Base-by-base conservation (phyloP, 1,140 invertebrate species). In the Laodelphax striatellus region DNA sequence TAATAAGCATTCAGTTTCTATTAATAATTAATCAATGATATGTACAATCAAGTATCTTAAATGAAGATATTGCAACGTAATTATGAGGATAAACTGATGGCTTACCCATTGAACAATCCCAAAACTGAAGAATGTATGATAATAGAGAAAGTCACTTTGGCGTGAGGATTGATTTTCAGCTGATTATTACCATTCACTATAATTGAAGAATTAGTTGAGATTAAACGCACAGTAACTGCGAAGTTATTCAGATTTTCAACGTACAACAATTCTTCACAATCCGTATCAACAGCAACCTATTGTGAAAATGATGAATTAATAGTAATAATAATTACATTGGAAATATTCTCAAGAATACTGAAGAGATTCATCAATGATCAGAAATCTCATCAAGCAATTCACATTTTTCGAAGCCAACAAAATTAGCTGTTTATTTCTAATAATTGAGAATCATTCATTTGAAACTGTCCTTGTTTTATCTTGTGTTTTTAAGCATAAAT, bases 191-290 rank as follows among this genome's bases (percentile, higher is more conserved):
- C 46, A 10, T 2, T 50, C 28, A 52, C 21, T 42, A 62, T 9
- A 24, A 38, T 1, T 19, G 16, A 17, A 22, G 46, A 17, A 50
- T 60, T 52, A 5, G 31, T 34, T 53, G 58, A 64, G 0, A 38
- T 44, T 3, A 69, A 43, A 31, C 61, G 62, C 8, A 70, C 50
- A 62, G 66, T 66, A 1, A 71, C 52, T 16, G 65, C 59, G 57
- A 71, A 66, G 5, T 64, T 46, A 19, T 71, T 71, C 17, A 31
- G 55, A 41, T 71, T 71, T 17, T 65, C 63, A 1, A 66, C 52
- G 14, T 43, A 28, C 17, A 71, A 17, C 44, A 21, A 28, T 52
- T 28, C 55, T 41, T 31, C 28, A 52, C 60, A 61, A 28, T 59
- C 46, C 13, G 34, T 56, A 46, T 55, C 31, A 10, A 53, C 43